Evolutionary conservation across 2,888 invertebrate species (phyloP).

Genomic region (Hirtodrosophila trivittata): DNA sequence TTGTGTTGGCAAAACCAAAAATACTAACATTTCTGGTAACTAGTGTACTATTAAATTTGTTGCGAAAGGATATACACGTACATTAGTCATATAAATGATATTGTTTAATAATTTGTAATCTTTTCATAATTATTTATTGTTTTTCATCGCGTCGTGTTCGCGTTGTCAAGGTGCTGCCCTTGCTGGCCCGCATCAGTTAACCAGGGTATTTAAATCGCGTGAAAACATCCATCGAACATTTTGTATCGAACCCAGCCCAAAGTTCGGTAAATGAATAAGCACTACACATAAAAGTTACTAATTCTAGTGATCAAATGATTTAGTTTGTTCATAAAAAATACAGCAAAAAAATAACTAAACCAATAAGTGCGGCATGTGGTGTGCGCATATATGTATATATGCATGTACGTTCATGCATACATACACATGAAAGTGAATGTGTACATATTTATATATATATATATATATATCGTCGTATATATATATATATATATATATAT

Average conservation of each 20-base stretch:
- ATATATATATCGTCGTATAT: too few relatives aligned
- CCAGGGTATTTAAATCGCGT: slow-evolving; percentile 10
- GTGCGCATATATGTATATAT: slow-evolving; percentile 5
- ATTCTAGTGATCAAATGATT: too few relatives aligned
- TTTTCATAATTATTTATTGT: neutral
- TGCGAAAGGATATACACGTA: slow-evolving; percentile 15
- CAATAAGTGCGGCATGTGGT: too few relatives aligned
- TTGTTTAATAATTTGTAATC: slow-evolving; percentile 1
- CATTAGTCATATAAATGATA: too few relatives aligned
- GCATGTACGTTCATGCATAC: slow-evolving; percentile 12
- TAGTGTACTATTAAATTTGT: slow-evolving; percentile 3
- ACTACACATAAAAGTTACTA: slow-evolving; percentile 7
- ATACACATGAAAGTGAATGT: slow-evolving; percentile 8
- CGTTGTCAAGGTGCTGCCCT: too few relatives aligned
- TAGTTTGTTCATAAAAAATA: too few relatives aligned
- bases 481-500: neutral
- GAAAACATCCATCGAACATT: too few relatives aligned
- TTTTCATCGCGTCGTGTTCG: slow-evolving; percentile 6
- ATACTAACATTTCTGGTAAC: slow-evolving; percentile 34
- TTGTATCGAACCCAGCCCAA: too few relatives aligned
- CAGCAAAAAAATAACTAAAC: slow-evolving; percentile 1
- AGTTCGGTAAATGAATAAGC: too few relatives aligned
- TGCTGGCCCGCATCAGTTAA: neutral
- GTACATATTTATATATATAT: slow-evolving; percentile 11
- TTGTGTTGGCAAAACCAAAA: slow-evolving; percentile 39